Evolutionary conservation across 2,888 invertebrate species (phyloP).

Genomic region (Prostheceraeus crozeri): DNA sequence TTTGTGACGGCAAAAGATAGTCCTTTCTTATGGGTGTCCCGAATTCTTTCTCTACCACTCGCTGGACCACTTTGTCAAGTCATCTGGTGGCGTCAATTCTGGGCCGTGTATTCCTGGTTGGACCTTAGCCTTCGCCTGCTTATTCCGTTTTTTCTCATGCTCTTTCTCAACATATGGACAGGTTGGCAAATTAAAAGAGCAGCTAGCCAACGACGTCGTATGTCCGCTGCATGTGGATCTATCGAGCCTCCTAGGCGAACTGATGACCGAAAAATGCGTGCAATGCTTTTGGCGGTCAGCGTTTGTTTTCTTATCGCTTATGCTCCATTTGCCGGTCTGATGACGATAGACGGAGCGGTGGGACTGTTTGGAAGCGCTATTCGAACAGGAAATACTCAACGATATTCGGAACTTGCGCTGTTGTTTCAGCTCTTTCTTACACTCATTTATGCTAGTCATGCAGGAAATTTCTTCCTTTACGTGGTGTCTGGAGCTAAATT

Average conservation of each 20-base stretch:
- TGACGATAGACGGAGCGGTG: neutral
- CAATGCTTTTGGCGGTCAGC: neutral
- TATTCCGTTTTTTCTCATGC: neutral
- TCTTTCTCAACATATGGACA: conserved; percentile 7
- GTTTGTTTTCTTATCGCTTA: conserved; percentile 11
- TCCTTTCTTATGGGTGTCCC: neutral
- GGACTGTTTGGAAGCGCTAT: neutral
- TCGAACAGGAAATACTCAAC: neutral
- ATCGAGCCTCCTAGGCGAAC: neutral
- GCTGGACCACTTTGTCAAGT: conserved; percentile 8
- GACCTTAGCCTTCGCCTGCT: neutral
- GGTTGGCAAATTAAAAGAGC: neutral
- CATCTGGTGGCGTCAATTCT: conserved; percentile 12
- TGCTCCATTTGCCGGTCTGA: neutral
- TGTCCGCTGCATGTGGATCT: neutral
- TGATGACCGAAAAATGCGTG: no score
- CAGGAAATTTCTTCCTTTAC: conserved; percentile 24
- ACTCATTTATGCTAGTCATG: conserved; percentile 9
- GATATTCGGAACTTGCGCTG: neutral
- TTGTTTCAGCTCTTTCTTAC: conserved; percentile 4
- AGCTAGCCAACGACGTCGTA: neutral
- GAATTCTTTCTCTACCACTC: neutral
- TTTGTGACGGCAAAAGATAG: neutral
- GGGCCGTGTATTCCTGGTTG: neutral
- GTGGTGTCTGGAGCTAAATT: conserved; percentile 12